Base-by-base conservation (phyloP, 1,140 invertebrate species). In the Drosophila aff. region DNA sequence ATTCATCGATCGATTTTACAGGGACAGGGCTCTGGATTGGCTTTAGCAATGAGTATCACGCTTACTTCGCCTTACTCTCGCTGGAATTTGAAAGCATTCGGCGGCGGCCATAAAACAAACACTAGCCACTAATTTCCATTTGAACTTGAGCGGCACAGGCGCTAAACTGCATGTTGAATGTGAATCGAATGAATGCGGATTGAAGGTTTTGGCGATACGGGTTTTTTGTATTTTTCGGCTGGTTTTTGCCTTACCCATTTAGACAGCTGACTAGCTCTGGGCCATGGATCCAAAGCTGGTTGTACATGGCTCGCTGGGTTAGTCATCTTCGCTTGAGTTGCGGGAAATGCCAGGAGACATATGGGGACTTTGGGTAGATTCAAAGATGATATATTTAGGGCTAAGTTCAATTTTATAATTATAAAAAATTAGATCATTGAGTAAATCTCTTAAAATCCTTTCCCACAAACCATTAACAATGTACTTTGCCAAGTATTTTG, bases 81-180 rank as follows among this genome's bases (percentile, higher is more conserved):
- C 2, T 64, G 52, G 50, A 60, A 79, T 87, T 83, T 68, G 53
- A 82, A 76, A 79, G 76, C 66, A 50, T 62, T 76, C 49, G 49
- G 49, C 49, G 28, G 49, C 67, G 52, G 55, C 59, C 47, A 84
- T 76, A 57, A 84, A 81, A 72, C 47, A 63, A 80, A 74, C 52
- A 67, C 59, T 58, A 53, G 46, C 46, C 50, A 52, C 52, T 81
- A 63, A 87, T 87, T 84, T 84, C 68, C 84, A 87, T 89, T 90
- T 81, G 85, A 89, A 89, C 84, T 90, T 89, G 85, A 82, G 59
- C 47, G 26, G 44, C 69, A 57, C 36, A 84, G 85, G 81, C 85
- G 78, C 75, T 84, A 76, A 84, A 81, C 79, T 90, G 81, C 84
- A 84, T 81, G 78, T 73, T 84, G 50, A 81, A 87, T 81, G 73